phyloP scores from a whole-genome alignment of 2,888 invertebrate species.

The Megastigmus dorsalis region DNA sequence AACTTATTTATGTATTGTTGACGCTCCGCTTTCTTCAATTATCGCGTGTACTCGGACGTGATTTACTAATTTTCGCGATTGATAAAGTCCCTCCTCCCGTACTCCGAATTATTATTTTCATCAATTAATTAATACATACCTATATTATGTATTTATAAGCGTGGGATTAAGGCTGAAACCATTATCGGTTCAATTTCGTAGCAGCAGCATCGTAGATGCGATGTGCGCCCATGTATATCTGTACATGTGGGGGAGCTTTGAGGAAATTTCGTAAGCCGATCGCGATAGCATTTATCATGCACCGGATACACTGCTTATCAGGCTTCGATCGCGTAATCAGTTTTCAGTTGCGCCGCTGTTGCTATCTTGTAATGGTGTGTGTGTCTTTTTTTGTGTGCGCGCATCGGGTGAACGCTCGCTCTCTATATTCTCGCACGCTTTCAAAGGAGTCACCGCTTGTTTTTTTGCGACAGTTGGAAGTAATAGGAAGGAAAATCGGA shows the following conservation, averaged over 20 bases:
- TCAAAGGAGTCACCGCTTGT: neutral
- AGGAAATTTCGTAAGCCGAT: slow-evolving; percentile 27
- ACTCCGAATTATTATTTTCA: slow-evolving; percentile 12
- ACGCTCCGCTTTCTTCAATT: too few species aligned
- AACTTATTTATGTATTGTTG: too few species aligned
- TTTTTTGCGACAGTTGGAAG: neutral
- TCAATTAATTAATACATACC: neutral
- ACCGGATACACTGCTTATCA: slow-evolving; percentile 29
- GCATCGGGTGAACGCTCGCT: neutral
- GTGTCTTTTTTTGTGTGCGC: neutral
- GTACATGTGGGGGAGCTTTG: too few species aligned
- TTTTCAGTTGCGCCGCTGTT: too few species aligned
- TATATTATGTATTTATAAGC: neutral
- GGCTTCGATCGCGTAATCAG: slow-evolving; percentile 37
- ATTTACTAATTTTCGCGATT: too few species aligned
- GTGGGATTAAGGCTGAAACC: neutral
- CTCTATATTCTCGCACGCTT: neutral
- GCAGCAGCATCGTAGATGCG: neutral
- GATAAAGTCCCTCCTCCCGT: too few species aligned
- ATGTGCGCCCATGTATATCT: too few species aligned
- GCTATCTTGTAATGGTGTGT: neutral
- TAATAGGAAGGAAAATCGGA: neutral
- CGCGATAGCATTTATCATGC: slow-evolving; percentile 31
- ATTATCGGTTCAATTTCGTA: slow-evolving; percentile 11
- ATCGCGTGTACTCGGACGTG: too few species aligned